phyloP scores from a whole-genome alignment of 2,797 vertebrate species.

The Girardinus metallicus region DNA sequence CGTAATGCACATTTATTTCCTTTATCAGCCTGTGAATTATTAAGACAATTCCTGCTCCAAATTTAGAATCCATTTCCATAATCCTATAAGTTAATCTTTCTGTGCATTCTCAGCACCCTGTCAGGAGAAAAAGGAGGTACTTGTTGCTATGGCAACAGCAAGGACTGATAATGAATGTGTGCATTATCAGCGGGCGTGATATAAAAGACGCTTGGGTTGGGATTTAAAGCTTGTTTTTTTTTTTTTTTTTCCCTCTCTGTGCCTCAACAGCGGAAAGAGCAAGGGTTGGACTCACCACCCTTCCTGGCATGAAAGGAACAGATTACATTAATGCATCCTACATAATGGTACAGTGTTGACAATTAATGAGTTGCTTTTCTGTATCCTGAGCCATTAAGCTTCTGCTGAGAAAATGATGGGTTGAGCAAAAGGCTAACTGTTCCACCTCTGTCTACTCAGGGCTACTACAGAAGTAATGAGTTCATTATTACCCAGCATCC shows the following conservation, averaged over 20 bases:
- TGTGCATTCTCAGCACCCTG: slow-evolving; percentile 45
- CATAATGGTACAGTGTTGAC: slow-evolving; percentile 89
- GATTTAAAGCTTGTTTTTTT: slow-evolving; percentile 53
- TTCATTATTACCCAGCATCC: slow-evolving; percentile 99
- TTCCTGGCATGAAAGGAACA: slow-evolving; percentile 98
- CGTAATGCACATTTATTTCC: slow-evolving; percentile 10
- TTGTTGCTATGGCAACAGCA: slow-evolving; percentile 76
- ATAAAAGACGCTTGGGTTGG: slow-evolving; percentile 48
- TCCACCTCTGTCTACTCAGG: slow-evolving; percentile 80
- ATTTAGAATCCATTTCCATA: slow-evolving; percentile 73
- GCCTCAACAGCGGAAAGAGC: slow-evolving; percentile 90
- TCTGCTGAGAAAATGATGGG: slow-evolving; percentile 10
- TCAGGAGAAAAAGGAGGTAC: slow-evolving; percentile 40
- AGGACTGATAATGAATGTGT: slow-evolving; percentile 65
- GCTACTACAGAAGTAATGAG: slow-evolving; percentile 98
- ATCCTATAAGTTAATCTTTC: slow-evolving; percentile 71
- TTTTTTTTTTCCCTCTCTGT: slow-evolving; percentile 39
- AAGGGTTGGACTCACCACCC: slow-evolving; percentile 92
- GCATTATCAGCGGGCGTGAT: slow-evolving; percentile 64
- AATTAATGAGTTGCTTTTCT: slow-evolving; percentile 18
- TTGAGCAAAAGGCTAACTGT: slow-evolving; percentile 42
- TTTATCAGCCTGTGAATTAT: slow-evolving; percentile 47
- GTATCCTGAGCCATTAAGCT: slow-evolving; percentile 9
- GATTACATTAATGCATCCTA: slow-evolving; percentile 99
- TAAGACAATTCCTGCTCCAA: slow-evolving; percentile 50